Conservation (phyloP, 2,797 vertebrate species). For the Lacerta viridis region DNA sequence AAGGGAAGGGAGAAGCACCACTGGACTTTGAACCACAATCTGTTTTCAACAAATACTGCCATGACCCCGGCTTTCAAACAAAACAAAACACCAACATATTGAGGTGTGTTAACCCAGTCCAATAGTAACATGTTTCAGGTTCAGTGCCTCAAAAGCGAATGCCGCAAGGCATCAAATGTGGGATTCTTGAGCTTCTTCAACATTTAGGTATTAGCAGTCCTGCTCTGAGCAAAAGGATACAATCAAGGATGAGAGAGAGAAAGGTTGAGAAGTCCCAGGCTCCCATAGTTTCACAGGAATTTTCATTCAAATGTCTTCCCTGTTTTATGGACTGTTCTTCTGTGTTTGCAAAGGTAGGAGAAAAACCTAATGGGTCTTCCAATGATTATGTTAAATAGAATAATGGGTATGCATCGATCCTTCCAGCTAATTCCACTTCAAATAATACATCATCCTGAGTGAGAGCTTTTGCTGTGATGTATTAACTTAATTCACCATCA, state of each 20-base stretch:
- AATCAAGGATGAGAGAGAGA: constrained; percentile 54
- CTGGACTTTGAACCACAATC: constrained; percentile 33
- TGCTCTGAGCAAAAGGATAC: constrained; percentile 50
- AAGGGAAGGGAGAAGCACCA: constrained; percentile 50
- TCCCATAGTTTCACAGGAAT: neutral
- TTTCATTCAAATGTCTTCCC: constrained; percentile 50
- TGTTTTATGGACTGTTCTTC: constrained; percentile 52
- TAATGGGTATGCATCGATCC: constrained; percentile 75
- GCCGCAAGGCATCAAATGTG: constrained; percentile 15
- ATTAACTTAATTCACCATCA: constrained; percentile 73
- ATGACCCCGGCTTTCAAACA: constrained; percentile 56
- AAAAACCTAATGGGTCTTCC: constrained; percentile 64
- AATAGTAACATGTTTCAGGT: constrained; percentile 59
- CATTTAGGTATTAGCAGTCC: constrained; percentile 68
- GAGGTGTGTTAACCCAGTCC: constrained; percentile 55
- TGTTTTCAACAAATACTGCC: constrained; percentile 61
- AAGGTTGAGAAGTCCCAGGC: neutral
- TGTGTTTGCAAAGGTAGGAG: constrained; percentile 42
- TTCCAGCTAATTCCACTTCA: constrained; percentile 74
- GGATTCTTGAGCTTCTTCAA: constrained; percentile 24
- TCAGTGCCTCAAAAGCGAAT: constrained; percentile 64
- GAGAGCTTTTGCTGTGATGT: constrained; percentile 71
- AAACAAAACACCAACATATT: neutral
- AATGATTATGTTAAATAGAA: constrained; percentile 74
- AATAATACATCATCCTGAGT: constrained; percentile 73